Evolutionary conservation across 2,113 vertebrate species (phyloP).

Genomic region (Eonycteris spelaea): DNA sequence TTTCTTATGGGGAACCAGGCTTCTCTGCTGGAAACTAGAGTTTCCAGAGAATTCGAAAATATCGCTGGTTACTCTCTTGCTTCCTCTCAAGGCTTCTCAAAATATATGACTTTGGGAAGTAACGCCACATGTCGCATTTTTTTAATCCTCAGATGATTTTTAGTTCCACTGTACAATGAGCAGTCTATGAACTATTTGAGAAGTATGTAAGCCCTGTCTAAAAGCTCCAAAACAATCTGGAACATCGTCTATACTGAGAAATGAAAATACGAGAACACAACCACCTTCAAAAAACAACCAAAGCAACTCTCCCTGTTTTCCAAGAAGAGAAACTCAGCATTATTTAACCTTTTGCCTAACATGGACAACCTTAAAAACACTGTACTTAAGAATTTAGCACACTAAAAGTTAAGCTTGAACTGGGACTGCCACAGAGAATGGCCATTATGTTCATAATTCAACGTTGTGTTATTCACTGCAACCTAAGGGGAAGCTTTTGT

Average conservation of each 20-base stretch:
- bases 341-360: conserved; percentile 70
- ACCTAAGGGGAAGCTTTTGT: conserved; percentile 65
- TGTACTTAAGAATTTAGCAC: conserved; percentile 57
- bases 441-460: conserved; percentile 69
- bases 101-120: conserved; percentile 3
- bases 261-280: conserved; percentile 44
- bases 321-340: conserved; percentile 29
- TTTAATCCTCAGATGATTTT: background rate
- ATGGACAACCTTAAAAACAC: conserved; percentile 51
- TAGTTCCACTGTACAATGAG: background rate
- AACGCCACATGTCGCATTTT: background rate
- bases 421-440: conserved; percentile 69
- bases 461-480: conserved; percentile 56
- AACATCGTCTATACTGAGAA: background rate
- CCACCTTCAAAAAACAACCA: background rate
- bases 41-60: conserved; percentile 15
- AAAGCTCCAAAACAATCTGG: conserved; percentile 44
- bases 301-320: conserved; percentile 29
- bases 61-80: background rate
- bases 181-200: conserved; percentile 3
- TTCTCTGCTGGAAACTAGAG: background rate
- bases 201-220: background rate
- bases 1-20: background rate
- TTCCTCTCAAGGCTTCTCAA: background rate
- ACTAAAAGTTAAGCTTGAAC: conserved; percentile 55